Conservation (phyloP, 2,888 invertebrate species). For the Nemotelus pantherinus region DNA sequence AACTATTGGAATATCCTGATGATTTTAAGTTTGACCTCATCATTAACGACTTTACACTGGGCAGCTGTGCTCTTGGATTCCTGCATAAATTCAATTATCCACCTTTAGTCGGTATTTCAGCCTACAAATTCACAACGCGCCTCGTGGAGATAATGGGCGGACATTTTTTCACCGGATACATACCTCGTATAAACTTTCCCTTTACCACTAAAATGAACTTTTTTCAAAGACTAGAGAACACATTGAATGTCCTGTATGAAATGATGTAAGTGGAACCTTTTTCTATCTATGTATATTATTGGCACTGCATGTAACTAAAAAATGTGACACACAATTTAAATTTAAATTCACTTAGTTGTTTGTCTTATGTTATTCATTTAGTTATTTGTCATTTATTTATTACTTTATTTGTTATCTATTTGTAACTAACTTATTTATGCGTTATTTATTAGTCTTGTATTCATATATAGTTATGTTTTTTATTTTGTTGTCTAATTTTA, state of each 20-base stretch:
- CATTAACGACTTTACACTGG: slow-evolving; percentile 55
- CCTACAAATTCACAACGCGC: slow-evolving; percentile 52
- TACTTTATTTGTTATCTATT: too few species aligned
- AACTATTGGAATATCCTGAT: slow-evolving; percentile 55
- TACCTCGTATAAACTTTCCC: slow-evolving; percentile 49
- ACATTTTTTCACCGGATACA: slow-evolving; percentile 52
- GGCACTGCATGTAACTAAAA: too few species aligned
- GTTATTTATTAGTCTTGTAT: too few species aligned
- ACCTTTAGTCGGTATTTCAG: slow-evolving; percentile 55
- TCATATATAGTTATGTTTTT: too few species aligned
- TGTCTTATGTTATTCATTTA: too few species aligned
- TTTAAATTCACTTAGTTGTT: too few species aligned
- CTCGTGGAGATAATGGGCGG: slow-evolving; percentile 49
- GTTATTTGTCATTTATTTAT: too few species aligned
- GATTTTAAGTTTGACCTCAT: slow-evolving; percentile 58
- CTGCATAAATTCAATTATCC: slow-evolving; percentile 57
- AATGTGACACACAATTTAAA: too few species aligned
- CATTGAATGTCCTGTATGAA: slow-evolving; percentile 39
- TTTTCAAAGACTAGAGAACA: slow-evolving; percentile 49
- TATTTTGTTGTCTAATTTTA: too few species aligned
- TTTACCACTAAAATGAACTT: slow-evolving; percentile 52
- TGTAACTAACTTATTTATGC: too few species aligned
- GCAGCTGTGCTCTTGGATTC: slow-evolving; percentile 55
- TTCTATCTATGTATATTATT: background rate
- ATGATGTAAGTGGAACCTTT: slow-evolving; percentile 40